A percentile compares a stretch with the other conserved stretches of the same genome.
phyloP scores from a whole-genome alignment of 2,797 vertebrate species.

The Sebastes flavidus region DNA sequence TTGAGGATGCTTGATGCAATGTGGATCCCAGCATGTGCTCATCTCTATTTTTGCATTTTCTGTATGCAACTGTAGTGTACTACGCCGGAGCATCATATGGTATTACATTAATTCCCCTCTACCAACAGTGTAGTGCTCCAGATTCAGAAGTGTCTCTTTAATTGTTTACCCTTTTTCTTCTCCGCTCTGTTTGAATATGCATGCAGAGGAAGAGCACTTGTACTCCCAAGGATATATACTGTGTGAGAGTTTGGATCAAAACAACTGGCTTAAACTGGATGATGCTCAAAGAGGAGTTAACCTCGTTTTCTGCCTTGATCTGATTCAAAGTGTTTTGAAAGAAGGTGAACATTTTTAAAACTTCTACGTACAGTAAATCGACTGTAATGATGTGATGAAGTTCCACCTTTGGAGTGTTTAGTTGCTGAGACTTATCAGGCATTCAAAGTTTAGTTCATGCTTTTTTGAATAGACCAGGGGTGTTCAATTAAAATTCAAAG shows the following conservation, averaged over 20 bases:
- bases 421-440: not conserved
- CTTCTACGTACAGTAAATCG: slow-evolving; percentile 21
- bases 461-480: not conserved
- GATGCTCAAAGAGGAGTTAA: slow-evolving; percentile 68
- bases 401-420: not conserved
- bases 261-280: slow-evolving; percentile 66
- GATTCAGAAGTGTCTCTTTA: slow-evolving; percentile 62
- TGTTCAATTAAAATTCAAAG: not conserved
- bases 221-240: slow-evolving; percentile 79
- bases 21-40: slow-evolving; percentile 15
- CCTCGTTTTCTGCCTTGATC: slow-evolving; percentile 71
- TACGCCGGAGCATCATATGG: slow-evolving; percentile 7
- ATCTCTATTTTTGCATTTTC: slow-evolving; percentile 5
- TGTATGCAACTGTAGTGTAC: not conserved
- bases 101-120: slow-evolving; percentile 35
- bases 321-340: slow-evolving; percentile 45
- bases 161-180: slow-evolving; percentile 73
- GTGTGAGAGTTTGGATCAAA: slow-evolving; percentile 68
- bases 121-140: slow-evolving; percentile 50
- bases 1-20: not conserved
- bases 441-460: not conserved
- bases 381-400: slow-evolving; percentile 18
- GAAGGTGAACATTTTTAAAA: slow-evolving; percentile 46
- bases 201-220: slow-evolving; percentile 71
- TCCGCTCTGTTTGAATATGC: slow-evolving; percentile 70